A percentile compares a stretch with the other conserved stretches of the same genome.
These are phyloP conservation scores for Potorous gilbertii DNA, from an alignment of 2,797 vertebrate species.

Conservation along the genomic window DNA sequence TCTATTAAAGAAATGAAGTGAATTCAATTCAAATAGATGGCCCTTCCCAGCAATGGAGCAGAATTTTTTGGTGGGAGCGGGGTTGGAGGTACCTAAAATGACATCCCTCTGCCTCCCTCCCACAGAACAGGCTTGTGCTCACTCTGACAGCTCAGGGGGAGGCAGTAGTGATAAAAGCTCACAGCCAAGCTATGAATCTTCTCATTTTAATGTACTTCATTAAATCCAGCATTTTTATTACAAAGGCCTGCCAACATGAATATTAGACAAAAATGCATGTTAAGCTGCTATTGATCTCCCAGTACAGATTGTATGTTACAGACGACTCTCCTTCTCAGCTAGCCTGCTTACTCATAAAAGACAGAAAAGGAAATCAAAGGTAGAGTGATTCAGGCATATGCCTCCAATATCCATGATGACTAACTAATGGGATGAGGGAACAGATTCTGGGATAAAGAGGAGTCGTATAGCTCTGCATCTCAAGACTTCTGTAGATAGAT, in stretches of 20 bases:
- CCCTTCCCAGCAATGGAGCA: constrained; percentile 8
- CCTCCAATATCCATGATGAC: constrained; percentile 41
- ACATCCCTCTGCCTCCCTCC: neutral
- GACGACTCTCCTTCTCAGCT: constrained; percentile 24
- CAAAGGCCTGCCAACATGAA: constrained; percentile 73
- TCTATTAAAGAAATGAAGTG: neutral
- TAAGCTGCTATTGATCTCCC: constrained; percentile 79
- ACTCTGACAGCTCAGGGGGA: constrained; percentile 9
- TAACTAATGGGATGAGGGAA: constrained; percentile 19
- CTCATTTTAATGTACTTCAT: constrained; percentile 55
- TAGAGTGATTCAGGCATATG: constrained; percentile 45
- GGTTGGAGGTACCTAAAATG: neutral
- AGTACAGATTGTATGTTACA: constrained; percentile 61
- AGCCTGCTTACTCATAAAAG: constrained; percentile 67
- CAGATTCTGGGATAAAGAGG: constrained; percentile 15
- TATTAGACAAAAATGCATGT: constrained; percentile 74
- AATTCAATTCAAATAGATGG: neutral
- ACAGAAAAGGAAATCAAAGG: constrained; percentile 57
- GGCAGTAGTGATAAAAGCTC: constrained; percentile 41
- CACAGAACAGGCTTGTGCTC: neutral
- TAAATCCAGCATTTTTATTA: constrained; percentile 72
- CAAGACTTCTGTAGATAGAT: neutral
- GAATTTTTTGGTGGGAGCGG: neutral
- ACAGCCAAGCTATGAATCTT: constrained; percentile 34
- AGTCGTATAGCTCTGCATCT: constrained; percentile 18